phyloP scores from a whole-genome alignment of 2,113 vertebrate genomes.

The Psephotus haematonotus region DNA sequence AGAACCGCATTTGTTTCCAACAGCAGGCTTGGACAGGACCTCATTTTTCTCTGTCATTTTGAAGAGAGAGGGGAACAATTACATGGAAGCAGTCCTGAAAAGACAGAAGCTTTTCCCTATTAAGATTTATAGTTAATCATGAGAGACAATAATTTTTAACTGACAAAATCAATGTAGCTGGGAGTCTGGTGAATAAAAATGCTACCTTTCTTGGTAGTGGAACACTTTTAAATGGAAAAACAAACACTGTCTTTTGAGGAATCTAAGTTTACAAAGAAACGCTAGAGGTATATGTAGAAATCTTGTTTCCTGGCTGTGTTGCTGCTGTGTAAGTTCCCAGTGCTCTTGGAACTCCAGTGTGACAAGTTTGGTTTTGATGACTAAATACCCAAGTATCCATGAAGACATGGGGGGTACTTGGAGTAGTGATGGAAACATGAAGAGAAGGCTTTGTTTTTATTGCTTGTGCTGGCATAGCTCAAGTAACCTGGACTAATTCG shows the following conservation, averaged over 20 bases:
- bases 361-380: background rate
- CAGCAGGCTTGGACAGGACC: background rate
- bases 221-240: background rate
- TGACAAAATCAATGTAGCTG: background rate
- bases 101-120: background rate
- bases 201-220: background rate
- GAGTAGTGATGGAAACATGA: background rate
- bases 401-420: background rate
- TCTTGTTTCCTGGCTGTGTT: background rate
- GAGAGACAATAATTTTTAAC: background rate
- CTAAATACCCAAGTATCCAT: background rate
- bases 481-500: background rate
- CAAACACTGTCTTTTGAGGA: background rate
- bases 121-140: background rate
- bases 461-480: background rate
- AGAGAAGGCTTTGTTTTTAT: background rate
- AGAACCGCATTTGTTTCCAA: background rate
- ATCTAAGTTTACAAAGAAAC: background rate
- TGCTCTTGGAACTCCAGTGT: background rate
- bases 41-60: background rate
- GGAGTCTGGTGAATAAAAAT: background rate
- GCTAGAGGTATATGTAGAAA: background rate
- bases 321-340: background rate
- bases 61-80: background rate
- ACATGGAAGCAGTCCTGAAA: background rate